Evolutionary conservation across 1,140 invertebrate species (phyloP), one percentile per base, ranked within the genome.

Genomic region (Adoxophyes honmai): DNA sequence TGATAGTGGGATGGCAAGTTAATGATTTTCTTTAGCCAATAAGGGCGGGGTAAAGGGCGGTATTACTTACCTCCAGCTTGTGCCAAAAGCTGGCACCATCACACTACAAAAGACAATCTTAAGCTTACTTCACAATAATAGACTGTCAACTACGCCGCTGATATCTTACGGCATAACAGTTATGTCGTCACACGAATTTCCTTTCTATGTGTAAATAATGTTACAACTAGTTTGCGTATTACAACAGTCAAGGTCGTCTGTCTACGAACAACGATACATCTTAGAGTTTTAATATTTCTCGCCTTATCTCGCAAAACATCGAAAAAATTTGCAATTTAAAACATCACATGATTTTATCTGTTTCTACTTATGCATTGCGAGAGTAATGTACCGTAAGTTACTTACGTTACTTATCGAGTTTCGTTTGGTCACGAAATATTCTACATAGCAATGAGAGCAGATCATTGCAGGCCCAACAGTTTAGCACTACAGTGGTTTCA

Each of bases 361-460:
- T 28, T 6, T 28, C 21, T 28, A 28, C n/a, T n/a, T n/a, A 6
- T 28, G 21, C 36, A 53, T 37, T 53, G 52, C 52, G 52, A 10
- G 52, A 52, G 28, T 13, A 34, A 34, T 21, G 35, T 34, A 53
- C 10, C 1, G 16, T 36, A 28, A 2, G 2, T 28, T 28, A 28
- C 21, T 28, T 28, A 28, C 21, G 2, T 28, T 28, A 28, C 21
- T 28, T 28, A 28, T 28, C 21, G 6, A 28, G 21, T 28, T 28
- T 28, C 21, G 21, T 28, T 28, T 28, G 16, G 34, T 35, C 52
- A 21, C 52, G 34, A 44, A 15, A 13, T 44, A 44, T 9, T 44
- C 62, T 42, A 64, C 37, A 48, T 59, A 35, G 11, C 9, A 64
- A 64, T 53, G 62, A 57, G 62, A 64, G 62, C 62, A 64, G 54